phyloP scores from a whole-genome alignment of 2,888 invertebrate genomes.

The Spicauda simplicius region DNA sequence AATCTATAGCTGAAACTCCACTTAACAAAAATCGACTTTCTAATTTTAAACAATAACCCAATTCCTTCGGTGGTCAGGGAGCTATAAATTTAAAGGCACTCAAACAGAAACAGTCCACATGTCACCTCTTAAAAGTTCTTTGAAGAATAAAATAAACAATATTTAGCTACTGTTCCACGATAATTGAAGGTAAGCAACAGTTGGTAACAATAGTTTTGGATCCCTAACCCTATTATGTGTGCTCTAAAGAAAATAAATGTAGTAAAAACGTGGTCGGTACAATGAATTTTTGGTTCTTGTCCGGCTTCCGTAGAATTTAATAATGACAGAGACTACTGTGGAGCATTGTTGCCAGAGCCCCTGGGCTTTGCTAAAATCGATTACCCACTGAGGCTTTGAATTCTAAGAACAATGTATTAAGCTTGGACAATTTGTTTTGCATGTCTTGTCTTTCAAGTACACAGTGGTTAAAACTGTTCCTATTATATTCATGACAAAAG shows the following conservation, averaged over 20 bases:
- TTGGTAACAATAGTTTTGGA: slow-evolving; percentile 68
- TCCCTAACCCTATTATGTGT: slow-evolving; percentile 75
- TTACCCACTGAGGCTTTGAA: slow-evolving; percentile 61
- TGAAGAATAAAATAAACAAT: slow-evolving; percentile 79
- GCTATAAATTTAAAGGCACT: slow-evolving; percentile 72
- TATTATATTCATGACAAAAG: background rate
- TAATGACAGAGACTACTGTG: slow-evolving; percentile 69
- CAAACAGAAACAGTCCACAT: slow-evolving; percentile 70
- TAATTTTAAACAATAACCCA: slow-evolving; percentile 73
- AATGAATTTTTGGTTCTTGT: slow-evolving; percentile 64
- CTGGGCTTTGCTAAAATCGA: slow-evolving; percentile 63
- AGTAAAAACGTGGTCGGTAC: slow-evolving; percentile 65
- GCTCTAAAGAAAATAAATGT: slow-evolving; percentile 70
- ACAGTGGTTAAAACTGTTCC: slow-evolving; percentile 31
- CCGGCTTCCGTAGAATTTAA: slow-evolving; percentile 69
- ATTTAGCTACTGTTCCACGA: slow-evolving; percentile 76
- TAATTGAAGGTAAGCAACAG: slow-evolving; percentile 67
- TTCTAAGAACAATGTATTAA: slow-evolving; percentile 51
- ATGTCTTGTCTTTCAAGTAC: slow-evolving; percentile 28
- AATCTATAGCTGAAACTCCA: slow-evolving; percentile 44
- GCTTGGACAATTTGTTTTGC: slow-evolving; percentile 41
- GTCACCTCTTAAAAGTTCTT: slow-evolving; percentile 75
- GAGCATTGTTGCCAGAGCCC: slow-evolving; percentile 64
- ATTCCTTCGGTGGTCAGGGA: slow-evolving; percentile 67
- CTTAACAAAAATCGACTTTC: slow-evolving; percentile 56